Conservation (phyloP, 2,888 invertebrate genomes). For the Lasioglossum morio region DNA sequence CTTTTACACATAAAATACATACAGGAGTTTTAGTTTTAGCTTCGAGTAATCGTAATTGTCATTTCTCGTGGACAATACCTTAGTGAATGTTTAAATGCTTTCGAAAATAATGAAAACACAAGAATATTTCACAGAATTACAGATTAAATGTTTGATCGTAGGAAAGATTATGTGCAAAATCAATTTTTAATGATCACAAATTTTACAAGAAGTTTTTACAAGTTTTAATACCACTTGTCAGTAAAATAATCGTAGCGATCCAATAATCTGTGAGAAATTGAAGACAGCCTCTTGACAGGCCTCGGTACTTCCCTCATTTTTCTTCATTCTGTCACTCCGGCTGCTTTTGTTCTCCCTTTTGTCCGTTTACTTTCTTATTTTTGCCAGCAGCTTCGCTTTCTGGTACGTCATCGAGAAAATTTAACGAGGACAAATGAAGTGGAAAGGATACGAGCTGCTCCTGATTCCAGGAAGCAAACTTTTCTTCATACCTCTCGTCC, state of each 20-base stretch:
- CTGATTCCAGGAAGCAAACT: slow-evolving; percentile 39
- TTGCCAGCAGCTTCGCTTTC: slow-evolving; percentile 31
- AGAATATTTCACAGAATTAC: neutral
- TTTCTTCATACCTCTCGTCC: slow-evolving; percentile 21
- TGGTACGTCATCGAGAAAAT: slow-evolving; percentile 48
- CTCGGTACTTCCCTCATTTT: slow-evolving; percentile 44
- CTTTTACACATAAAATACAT: too few species aligned
- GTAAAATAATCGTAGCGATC: slow-evolving; percentile 31
- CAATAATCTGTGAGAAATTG: slow-evolving; percentile 48
- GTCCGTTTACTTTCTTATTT: slow-evolving; percentile 34
- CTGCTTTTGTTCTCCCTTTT: neutral
- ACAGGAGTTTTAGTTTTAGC: too few species aligned
- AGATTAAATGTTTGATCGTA: neutral
- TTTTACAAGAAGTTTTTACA: neutral
- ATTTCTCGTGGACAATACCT: too few species aligned
- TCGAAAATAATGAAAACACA: too few species aligned
- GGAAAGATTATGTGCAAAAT: neutral
- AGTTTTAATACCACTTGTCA: too few species aligned
- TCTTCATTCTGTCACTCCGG: slow-evolving; percentile 36
- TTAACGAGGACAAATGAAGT: slow-evolving; percentile 56
- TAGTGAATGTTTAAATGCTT: too few species aligned
- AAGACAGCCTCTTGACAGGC: slow-evolving; percentile 35
- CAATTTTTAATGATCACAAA: neutral
- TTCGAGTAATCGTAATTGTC: too few species aligned
- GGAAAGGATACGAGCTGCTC: slow-evolving; percentile 39